Evolutionary conservation across 2,888 invertebrate species (phyloP).

Genomic region (Macrophya alboannulata): DNA sequence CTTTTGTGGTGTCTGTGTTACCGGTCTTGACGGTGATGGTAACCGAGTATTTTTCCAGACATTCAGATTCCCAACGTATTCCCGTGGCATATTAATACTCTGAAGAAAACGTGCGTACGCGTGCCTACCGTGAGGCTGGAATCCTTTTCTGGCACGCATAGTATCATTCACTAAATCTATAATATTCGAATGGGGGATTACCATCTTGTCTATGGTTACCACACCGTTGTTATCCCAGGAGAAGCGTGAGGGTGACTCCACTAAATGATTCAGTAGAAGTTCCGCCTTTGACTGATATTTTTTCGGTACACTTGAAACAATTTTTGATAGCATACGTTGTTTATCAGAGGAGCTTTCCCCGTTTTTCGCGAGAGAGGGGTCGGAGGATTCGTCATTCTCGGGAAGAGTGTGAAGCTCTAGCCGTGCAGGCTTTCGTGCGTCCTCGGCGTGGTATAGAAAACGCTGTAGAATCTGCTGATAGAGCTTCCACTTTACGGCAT

Average conservation of each 20-base stretch:
- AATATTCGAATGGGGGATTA: slow-evolving; percentile 53
- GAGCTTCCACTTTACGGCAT: no score
- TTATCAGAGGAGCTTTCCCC: background rate
- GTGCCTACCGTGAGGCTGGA: background rate
- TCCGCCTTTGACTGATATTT: no score
- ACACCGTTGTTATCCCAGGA: slow-evolving; percentile 62
- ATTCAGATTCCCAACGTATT: background rate
- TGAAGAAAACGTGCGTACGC: slow-evolving; percentile 51
- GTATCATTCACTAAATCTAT: no score
- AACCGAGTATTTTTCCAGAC: background rate
- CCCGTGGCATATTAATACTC: background rate
- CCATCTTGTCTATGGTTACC: slow-evolving; percentile 59
- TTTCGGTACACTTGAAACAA: background rate
- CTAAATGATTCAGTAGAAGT: no score
- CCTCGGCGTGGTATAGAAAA: background rate
- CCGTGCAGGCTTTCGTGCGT: background rate
- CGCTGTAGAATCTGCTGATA: no score
- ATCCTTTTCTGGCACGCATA: slow-evolving; percentile 9
- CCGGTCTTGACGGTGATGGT: no score
- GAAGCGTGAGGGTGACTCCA: no score
- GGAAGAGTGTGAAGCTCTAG: background rate
- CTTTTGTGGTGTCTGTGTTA: no score
- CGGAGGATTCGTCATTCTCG: background rate
- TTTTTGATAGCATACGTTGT: background rate
- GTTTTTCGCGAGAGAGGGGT: background rate